Evolutionary conservation across 2,113 vertebrate species (phyloP).

Genomic region (Lutjanus erythropterus): DNA sequence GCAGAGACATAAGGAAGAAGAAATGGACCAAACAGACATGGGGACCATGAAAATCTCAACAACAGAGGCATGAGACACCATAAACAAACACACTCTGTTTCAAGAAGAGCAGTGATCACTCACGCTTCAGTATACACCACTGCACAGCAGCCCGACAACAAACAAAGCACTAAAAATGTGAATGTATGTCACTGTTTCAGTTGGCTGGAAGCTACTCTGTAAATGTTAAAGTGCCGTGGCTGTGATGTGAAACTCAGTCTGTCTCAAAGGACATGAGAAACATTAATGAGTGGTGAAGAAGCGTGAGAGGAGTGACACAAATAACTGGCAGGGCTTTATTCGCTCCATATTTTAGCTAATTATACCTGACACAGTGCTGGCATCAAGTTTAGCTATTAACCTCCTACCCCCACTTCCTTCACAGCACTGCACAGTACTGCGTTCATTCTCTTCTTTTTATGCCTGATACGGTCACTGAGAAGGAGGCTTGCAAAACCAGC

Average conservation of each 20-base stretch:
- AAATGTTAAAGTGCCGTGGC: background rate
- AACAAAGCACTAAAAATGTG: background rate
- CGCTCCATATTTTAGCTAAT: background rate
- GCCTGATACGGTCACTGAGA: background rate
- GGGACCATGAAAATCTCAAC: background rate
- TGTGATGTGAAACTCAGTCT: slow-evolving; percentile 13
- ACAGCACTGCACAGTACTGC: background rate
- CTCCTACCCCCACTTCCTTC: background rate
- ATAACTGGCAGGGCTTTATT: background rate
- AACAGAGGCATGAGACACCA: slow-evolving; percentile 1
- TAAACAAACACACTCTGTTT: slow-evolving; percentile 20
- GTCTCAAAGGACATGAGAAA: background rate
- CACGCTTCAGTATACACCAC: background rate
- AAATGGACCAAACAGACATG: background rate
- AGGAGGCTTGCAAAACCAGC: background rate
- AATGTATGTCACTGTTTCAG: background rate
- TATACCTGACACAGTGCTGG: background rate
- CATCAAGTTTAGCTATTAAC: slow-evolving; percentile 24
- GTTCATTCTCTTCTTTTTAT: background rate
- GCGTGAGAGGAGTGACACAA: background rate
- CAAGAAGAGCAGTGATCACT: slow-evolving; percentile 5
- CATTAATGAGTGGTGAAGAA: background rate
- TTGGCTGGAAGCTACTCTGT: background rate
- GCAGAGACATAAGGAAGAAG: background rate
- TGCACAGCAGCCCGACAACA: background rate